phyloP scores from a whole-genome alignment of 2,113 vertebrate species.

The Chloropsis hardwickii region DNA sequence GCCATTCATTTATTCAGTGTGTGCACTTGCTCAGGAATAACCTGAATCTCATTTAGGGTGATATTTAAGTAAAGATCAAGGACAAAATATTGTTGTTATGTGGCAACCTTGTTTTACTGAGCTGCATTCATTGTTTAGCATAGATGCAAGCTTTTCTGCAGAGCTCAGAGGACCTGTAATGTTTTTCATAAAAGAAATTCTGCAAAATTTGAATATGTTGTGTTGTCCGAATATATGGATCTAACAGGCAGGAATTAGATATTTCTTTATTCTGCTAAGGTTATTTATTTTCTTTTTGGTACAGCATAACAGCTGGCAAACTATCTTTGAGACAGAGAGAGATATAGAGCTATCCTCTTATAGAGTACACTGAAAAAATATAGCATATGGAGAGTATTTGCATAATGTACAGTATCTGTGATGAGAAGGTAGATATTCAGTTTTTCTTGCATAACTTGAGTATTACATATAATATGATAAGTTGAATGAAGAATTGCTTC shows the following conservation, averaged over 20 bases:
- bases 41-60: background rate
- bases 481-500: background rate
- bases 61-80: background rate
- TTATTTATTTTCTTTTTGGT: background rate
- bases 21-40: background rate
- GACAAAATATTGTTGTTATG: background rate
- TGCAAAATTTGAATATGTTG: background rate
- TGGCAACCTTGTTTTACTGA: background rate
- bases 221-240: background rate
- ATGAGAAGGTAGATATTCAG: background rate
- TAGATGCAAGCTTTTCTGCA: background rate
- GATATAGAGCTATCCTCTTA: background rate
- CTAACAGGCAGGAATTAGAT: background rate
- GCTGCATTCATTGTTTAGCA: background rate
- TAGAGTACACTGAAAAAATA: background rate
- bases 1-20: background rate
- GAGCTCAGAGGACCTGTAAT: background rate
- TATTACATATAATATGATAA: background rate
- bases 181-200: background rate
- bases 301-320: background rate
- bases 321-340: conserved; percentile 30
- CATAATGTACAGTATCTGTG: background rate
- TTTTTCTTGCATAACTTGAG: background rate
- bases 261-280: background rate
- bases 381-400: conserved; percentile 32